These are phyloP conservation scores for Tupaia chinensis DNA, from an alignment of 2,113 vertebrate species.

Conservation along the genomic window DNA sequence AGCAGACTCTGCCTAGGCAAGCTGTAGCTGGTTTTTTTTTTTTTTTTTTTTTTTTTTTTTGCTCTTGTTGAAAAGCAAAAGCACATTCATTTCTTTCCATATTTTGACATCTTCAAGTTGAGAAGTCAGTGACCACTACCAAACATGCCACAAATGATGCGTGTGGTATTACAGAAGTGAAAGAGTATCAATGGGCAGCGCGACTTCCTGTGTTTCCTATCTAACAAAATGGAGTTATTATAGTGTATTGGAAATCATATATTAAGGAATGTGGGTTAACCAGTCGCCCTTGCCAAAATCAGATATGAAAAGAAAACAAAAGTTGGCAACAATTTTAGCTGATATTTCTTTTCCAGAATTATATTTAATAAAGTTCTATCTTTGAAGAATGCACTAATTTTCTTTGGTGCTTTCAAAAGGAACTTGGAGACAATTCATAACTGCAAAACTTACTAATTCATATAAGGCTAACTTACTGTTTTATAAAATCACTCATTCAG, in stretches of 20 bases:
- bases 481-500: neutral
- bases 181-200: constrained; percentile 30
- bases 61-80: constrained; percentile 44
- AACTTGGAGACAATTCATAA: constrained; percentile 46
- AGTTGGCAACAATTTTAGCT: constrained; percentile 61
- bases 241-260: constrained; percentile 60
- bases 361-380: constrained; percentile 63
- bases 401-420: constrained; percentile 51
- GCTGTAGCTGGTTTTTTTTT: constrained; percentile 54
- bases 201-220: constrained; percentile 75
- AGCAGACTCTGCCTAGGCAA: constrained; percentile 57
- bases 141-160: neutral
- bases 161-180: neutral
- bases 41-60: neutral
- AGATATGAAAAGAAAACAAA: constrained; percentile 77
- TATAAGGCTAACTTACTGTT: neutral
- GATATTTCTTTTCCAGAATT: constrained; percentile 60
- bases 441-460: neutral
- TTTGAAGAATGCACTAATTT: constrained; percentile 67
- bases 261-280: constrained; percentile 69
- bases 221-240: constrained; percentile 65
- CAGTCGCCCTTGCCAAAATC: constrained; percentile 69
- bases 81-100: constrained; percentile 57
- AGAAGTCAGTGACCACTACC: constrained; percentile 51
- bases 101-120: constrained; percentile 53